A percentile compares a stretch with the other conserved stretches of the same genome.
phyloP scores from a whole-genome alignment of 1,140 invertebrate species.

The Aradophagus sp. region DNA sequence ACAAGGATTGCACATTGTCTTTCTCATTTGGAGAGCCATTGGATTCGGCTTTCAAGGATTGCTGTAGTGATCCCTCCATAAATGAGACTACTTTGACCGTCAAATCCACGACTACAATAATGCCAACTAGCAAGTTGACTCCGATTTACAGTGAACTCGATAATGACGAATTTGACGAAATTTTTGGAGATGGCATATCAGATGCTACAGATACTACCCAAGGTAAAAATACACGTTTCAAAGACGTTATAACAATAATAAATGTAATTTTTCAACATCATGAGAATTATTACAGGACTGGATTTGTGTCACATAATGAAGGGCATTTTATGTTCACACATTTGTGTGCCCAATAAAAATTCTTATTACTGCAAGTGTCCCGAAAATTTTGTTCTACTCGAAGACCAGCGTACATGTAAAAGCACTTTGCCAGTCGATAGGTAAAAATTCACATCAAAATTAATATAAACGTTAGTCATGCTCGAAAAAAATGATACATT shows the following conservation, averaged over 20 bases:
- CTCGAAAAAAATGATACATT: no score
- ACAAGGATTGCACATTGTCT: conserved; percentile 72
- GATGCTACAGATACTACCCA: conserved; percentile 21
- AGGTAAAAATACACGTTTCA: conserved; percentile 10
- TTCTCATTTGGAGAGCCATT: conserved; percentile 75
- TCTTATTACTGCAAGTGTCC: conserved; percentile 85
- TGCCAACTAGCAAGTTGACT: conserved; percentile 16
- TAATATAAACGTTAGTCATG: neutral
- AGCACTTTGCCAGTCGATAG: conserved; percentile 62
- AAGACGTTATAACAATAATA: neutral
- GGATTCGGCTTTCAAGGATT: conserved; percentile 76
- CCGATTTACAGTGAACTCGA: conserved; percentile 21
- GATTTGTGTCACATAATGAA: conserved; percentile 80
- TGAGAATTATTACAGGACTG: conserved; percentile 61
- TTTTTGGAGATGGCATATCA: conserved; percentile 25
- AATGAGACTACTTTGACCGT: conserved; percentile 43
- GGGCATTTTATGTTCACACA: conserved; percentile 83
- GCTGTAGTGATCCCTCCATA: conserved; percentile 72
- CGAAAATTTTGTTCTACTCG: conserved; percentile 80
- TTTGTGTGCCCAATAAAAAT: conserved; percentile 80
- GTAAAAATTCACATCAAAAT: conserved; percentile 38
- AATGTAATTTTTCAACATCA: neutral
- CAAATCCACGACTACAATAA: conserved; percentile 22
- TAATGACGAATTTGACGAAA: conserved; percentile 42
- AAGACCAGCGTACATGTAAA: conserved; percentile 81